These are phyloP conservation scores for Hermaeophaga mercurialis DNA, from an alignment of 2,888 invertebrate species.

Conservation along the genomic window DNA sequence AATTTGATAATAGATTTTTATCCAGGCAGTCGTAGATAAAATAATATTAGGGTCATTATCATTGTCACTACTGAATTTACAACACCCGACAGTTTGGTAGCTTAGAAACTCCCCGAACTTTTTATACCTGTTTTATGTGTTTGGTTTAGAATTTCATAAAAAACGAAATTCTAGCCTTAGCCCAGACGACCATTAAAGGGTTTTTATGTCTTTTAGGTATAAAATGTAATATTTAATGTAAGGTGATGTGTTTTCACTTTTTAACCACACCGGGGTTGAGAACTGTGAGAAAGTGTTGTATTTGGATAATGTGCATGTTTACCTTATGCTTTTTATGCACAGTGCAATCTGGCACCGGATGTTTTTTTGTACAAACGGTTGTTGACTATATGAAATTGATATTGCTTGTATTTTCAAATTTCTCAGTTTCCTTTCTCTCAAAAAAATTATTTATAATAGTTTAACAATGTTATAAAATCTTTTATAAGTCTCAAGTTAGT, in stretches of 20 bases:
- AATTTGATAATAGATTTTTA: too few relatives aligned
- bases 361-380: neutral
- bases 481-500: too few relatives aligned
- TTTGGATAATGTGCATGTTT: neutral
- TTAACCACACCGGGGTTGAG: constrained; percentile 14
- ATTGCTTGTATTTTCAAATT: too few relatives aligned
- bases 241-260: constrained; percentile 28
- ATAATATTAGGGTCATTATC: too few relatives aligned
- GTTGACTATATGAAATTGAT: too few relatives aligned
- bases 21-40: too few relatives aligned
- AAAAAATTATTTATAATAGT: too few relatives aligned
- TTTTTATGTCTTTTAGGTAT: constrained; percentile 24
- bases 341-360: neutral
- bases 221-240: constrained; percentile 29
- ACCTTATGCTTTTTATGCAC: neutral
- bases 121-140: constrained; percentile 30
- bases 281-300: constrained; percentile 27
- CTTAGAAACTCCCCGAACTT: constrained; percentile 2
- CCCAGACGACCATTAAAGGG: constrained; percentile 28
- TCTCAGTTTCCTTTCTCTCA: too few relatives aligned
- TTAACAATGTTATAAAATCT: too few relatives aligned
- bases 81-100: neutral
- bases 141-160: constrained; percentile 29
- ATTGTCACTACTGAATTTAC: neutral
- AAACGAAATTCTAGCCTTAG: constrained; percentile 27